Evolutionary conservation across 1,140 invertebrate species (phyloP).

Genomic region (Pinna nobilis): DNA sequence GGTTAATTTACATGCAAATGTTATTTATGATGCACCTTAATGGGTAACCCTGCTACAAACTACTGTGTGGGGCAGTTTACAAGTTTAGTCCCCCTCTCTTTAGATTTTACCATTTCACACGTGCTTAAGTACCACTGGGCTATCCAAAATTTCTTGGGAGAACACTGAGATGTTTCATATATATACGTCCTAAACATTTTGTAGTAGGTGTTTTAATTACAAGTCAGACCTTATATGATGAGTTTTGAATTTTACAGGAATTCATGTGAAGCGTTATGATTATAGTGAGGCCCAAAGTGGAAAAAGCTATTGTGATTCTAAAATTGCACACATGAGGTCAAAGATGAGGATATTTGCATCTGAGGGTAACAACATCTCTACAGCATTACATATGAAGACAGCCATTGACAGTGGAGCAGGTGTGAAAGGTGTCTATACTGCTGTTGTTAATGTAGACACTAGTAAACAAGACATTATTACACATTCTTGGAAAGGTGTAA

Average conservation of each 20-base stretch:
- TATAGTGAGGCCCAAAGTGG: constrained; percentile 8
- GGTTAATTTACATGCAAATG: no score
- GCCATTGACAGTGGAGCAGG: not conserved
- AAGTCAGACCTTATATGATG: not conserved
- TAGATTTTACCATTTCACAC: no score
- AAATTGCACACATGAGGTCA: constrained; percentile 9
- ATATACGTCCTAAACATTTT: no score
- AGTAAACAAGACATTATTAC: not conserved
- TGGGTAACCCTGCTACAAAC: no score
- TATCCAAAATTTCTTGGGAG: no score
- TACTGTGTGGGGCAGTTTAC: no score
- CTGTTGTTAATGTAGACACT: not conserved
- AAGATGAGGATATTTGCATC: constrained; percentile 16
- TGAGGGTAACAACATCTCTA: not conserved
- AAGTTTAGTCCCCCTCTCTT: no score
- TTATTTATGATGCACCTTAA: no score
- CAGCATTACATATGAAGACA: not conserved
- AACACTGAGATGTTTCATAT: no score
- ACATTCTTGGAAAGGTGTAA: not conserved
- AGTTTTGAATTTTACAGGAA: constrained; percentile 3
- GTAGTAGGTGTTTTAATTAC: no score
- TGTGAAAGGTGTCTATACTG: not conserved
- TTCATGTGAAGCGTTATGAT: not conserved
- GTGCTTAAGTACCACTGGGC: no score
- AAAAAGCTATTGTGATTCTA: constrained; percentile 21